A percentile compares a stretch with the other conserved stretches of the same genome.
phyloP scores from a whole-genome alignment of 2,888 invertebrate species.

The Drosophila paranaensis region DNA sequence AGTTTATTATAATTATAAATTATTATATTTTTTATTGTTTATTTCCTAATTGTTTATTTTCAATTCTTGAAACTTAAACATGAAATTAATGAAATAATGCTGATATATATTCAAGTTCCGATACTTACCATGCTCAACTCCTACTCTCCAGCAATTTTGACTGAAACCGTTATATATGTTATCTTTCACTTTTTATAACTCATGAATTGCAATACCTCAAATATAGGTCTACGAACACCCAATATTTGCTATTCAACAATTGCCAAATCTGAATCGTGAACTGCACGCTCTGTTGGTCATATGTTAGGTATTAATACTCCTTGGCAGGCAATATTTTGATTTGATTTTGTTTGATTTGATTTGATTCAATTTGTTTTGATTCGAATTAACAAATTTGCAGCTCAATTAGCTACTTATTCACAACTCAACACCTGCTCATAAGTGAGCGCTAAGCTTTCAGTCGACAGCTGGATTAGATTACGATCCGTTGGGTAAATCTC shows the following conservation, averaged over 20 bases:
- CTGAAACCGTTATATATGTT: slow-evolving; percentile 9
- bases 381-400: slow-evolving; percentile 37
- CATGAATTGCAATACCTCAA: slow-evolving; percentile 22
- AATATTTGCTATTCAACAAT: slow-evolving; percentile 44
- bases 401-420: slow-evolving; percentile 58
- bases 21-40: not conserved
- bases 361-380: slow-evolving; percentile 11
- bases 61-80: too few relatives aligned
- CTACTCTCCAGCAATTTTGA: slow-evolving; percentile 17
- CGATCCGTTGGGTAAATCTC: slow-evolving; percentile 27
- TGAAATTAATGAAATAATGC: too few relatives aligned
- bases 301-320: slow-evolving; percentile 39
- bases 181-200: slow-evolving; percentile 68
- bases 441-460: slow-evolving; percentile 26
- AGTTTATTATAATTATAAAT: not conserved
- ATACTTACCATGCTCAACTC: slow-evolving; percentile 40
- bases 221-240: slow-evolving; percentile 31
- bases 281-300: slow-evolving; percentile 62
- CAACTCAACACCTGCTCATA: slow-evolving; percentile 58
- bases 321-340: slow-evolving; percentile 33
- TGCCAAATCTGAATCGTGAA: slow-evolving; percentile 60
- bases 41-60: too few relatives aligned
- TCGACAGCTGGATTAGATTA: slow-evolving; percentile 25
- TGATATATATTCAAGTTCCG: not conserved
- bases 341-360: slow-evolving; percentile 32